A percentile compares a stretch with the other conserved stretches of the same genome.
Evolutionary conservation across 1,140 invertebrate genomes (phyloP).

Genomic region (Pinna nobilis): DNA sequence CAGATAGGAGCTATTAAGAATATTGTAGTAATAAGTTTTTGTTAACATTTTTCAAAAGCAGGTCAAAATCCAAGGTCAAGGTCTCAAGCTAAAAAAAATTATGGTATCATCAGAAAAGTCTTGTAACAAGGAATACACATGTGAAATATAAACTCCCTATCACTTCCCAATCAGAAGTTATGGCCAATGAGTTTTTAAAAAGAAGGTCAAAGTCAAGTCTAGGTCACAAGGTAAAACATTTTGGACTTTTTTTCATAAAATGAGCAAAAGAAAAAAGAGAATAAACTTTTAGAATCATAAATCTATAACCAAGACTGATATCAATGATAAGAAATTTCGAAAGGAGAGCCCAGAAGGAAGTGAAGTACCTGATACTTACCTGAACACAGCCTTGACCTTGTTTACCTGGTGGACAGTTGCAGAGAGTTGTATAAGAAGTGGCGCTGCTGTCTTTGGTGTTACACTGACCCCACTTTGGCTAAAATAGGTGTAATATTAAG

Average conservation of each 20-base stretch:
- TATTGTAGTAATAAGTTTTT: not conserved
- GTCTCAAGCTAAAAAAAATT: too few species aligned
- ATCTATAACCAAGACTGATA: too few species aligned
- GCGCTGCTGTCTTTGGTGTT: constrained; percentile 26
- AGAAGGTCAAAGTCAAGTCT: too few species aligned
- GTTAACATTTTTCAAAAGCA: too few species aligned
- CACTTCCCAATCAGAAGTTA: too few species aligned
- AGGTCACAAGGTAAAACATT: not conserved
- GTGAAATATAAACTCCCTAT: too few species aligned
- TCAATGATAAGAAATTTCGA: not conserved
- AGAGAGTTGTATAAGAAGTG: constrained; percentile 71
- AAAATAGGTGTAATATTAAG: not conserved
- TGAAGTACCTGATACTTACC: constrained; percentile 52
- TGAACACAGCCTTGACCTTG: constrained; percentile 85
- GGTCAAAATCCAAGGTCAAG: too few species aligned
- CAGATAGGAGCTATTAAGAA: too few species aligned
- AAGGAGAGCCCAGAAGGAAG: too few species aligned
- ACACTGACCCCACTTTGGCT: constrained; percentile 63
- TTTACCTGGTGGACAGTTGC: constrained; percentile 90
- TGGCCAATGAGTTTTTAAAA: too few species aligned
- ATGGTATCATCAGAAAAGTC: too few species aligned
- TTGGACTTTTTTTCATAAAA: not conserved
- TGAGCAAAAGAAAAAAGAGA: not conserved
- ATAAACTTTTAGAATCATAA: not conserved
- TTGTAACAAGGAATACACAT: too few species aligned